phyloP scores from a whole-genome alignment of 2,888 invertebrate genomes.

The Tubiluchus corallicola region DNA sequence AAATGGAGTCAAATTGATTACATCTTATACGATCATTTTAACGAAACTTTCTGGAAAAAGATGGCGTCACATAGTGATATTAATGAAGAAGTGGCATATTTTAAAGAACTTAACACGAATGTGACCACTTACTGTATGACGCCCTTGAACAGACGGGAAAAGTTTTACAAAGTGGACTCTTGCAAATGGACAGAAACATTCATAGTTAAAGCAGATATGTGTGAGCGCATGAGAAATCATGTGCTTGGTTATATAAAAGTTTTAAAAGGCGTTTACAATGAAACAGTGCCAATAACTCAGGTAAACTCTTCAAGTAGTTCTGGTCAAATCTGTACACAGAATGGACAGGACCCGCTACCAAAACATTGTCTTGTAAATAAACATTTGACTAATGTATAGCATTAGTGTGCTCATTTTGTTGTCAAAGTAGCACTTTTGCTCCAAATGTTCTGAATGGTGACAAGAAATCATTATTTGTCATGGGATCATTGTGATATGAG shows the following conservation, averaged over 20 bases:
- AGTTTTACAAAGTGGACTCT: neutral
- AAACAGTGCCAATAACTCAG: too few relatives aligned
- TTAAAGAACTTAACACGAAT: neutral
- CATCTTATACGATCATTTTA: slow-evolving; percentile 22
- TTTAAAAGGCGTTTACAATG: neutral
- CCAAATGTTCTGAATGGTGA: too few relatives aligned
- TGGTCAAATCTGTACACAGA: too few relatives aligned
- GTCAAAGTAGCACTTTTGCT: too few relatives aligned
- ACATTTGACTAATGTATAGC: too few relatives aligned
- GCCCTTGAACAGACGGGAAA: neutral
- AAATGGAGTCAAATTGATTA: slow-evolving; percentile 23
- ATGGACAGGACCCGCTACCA: too few relatives aligned
- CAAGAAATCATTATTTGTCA: too few relatives aligned
- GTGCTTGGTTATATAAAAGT: neutral
- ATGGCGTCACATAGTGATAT: slow-evolving; percentile 16
- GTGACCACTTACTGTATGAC: neutral
- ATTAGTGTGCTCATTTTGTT: too few relatives aligned
- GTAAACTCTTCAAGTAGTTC: too few relatives aligned
- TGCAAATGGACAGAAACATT: neutral
- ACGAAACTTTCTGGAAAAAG: slow-evolving; percentile 21
- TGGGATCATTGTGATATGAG: too few relatives aligned
- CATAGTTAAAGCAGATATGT: neutral
- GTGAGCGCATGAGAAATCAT: neutral
- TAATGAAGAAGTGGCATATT: neutral
- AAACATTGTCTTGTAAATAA: too few relatives aligned